Evolutionary conservation across 2,797 vertebrate species (phyloP), one percentile per base, ranked within the genome.

Genomic region (Schizopygopsis pylzovi): DNA sequence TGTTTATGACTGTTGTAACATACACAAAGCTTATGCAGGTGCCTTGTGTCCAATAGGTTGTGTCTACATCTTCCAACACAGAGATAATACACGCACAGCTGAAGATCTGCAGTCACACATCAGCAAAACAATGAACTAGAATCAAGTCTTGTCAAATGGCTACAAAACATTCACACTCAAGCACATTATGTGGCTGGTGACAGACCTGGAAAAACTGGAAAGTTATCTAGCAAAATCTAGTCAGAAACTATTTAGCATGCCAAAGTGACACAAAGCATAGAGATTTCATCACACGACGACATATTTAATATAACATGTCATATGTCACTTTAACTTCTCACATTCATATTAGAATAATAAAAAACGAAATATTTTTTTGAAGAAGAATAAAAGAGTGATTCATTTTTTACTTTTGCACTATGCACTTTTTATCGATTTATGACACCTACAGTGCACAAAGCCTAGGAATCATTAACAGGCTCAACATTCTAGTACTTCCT

Each of bases 401-500:
- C 1, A 13, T 28, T 25, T 61, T 13, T 7, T 63, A 15, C 61
- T n/a, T 41, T 61, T 61, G 11, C 5, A 61, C 12, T 79, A 56
- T 79, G 1, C 15, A 16, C 15, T 45, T 4, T 25, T 11, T 76
- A 43, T 76, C 1, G 15, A 82, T 88, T 90, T 88, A 22, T 52
- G 22, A 45, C 1, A 18, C 8, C 45, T 70, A n/a, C 6, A 47
- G 33, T 47, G 20, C 49, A 79, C 80, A 84, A 54, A 87, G 63
- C 12, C 5, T 28, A 33, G 25, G 82, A 90, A 92, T 92, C 1
- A 94, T 95, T 95, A 95, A 95, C 94, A 89, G n/a, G n/a, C 63
- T 1, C 0, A 63, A 39, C 22, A 25, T 61, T 61, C 10, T n/a
- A 61, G 6, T 3, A 89, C 83, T 92, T 93, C 92, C 92, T 92